Evolutionary conservation across 2,797 vertebrate species (phyloP).

Genomic region (Chrosomus eos): DNA sequence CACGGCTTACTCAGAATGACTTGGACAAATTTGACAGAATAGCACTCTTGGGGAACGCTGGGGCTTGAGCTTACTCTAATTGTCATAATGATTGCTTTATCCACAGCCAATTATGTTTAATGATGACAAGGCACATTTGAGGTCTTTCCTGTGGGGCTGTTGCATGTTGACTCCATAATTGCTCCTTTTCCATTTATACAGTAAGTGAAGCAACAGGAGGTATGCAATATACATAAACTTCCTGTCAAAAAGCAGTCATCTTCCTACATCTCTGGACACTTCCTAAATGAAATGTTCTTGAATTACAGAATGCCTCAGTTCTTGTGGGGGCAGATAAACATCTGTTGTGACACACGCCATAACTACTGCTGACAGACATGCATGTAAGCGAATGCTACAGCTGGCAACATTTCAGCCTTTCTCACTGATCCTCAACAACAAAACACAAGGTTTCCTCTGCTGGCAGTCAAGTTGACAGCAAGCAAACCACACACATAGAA

Average conservation of each 20-base stretch:
- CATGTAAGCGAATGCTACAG: slow-evolving; percentile 54
- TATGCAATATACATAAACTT: slow-evolving; percentile 80
- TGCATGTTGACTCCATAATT: slow-evolving; percentile 73
- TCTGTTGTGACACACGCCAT: slow-evolving; percentile 59
- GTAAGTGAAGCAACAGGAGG: slow-evolving; percentile 68
- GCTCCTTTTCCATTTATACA: slow-evolving; percentile 63
- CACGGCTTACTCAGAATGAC: slow-evolving; percentile 68
- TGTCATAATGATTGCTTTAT: slow-evolving; percentile 80
- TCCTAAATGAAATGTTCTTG: slow-evolving; percentile 66
- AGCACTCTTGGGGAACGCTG: slow-evolving; percentile 70
- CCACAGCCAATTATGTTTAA: slow-evolving; percentile 73
- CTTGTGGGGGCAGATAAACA: slow-evolving; percentile 60
- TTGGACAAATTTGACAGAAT: slow-evolving; percentile 68
- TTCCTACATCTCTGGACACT: slow-evolving; percentile 58
- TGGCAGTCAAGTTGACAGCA: slow-evolving; percentile 35
- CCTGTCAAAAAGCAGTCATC: slow-evolving; percentile 74
- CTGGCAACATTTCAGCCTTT: slow-evolving; percentile 45
- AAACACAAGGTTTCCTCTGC: slow-evolving; percentile 50
- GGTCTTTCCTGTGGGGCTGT: slow-evolving; percentile 63
- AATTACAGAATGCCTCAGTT: slow-evolving; percentile 58
- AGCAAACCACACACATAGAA: slow-evolving; percentile 41
- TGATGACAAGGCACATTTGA: slow-evolving; percentile 74
- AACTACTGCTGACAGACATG: slow-evolving; percentile 53
- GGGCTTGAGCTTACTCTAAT: slow-evolving; percentile 75
- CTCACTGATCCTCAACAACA: slow-evolving; percentile 33